Base-by-base conservation (phyloP, 2,888 invertebrate genomes). In the Cephus pulcher region DNA sequence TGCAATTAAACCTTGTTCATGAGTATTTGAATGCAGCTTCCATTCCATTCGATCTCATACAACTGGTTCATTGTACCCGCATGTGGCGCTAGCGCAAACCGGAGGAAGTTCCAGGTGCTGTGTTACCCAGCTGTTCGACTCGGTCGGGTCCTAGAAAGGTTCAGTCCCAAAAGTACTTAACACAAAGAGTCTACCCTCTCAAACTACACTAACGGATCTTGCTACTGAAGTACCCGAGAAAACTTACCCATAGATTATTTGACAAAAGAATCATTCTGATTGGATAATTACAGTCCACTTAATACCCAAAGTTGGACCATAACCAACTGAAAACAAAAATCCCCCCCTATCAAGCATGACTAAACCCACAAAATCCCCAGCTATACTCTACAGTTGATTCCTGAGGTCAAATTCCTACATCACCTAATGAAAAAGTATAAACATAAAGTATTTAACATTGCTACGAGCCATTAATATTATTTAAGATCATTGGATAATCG, bases 81-180 rank as follows among this genome's bases (percentile, higher is more conserved):
- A 71, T 71, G 71, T 71, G 71, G 71, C 71, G 34, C 71, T 32
- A 71, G 71, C 34, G 71, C 71, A 23, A 71, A 71, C 71, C 34
- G 33, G 71, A 71, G 71, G 23, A 32, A 12, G 12, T 32, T 71
- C 71, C 71, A 71, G 71, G 71, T 71, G 71, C 32, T 32, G 32
- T 32, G 71, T 23, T 71, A 33, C 30, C 71, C 71, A 71, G 71
- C 71, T 71, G 71, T 71, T 71, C 23, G 23, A 56, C 3, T 56
- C 56, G 9, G 56, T 2, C 9, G 56, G 56, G 23, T 56, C 56
- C 56, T 15, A 56, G 56, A 56, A 56, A 56, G 56, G 56, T 56
- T 56, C 56, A 56, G 23, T 15, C 56, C 23, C 9, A 56, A 56
- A 56, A 56, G 56, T 56, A 56, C 23, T 56, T 56, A 56, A 56